Evolutionary conservation across 2,888 invertebrate genomes (phyloP), one percentile per base, ranked within the genome.

Genomic region (Hedya salicella): DNA sequence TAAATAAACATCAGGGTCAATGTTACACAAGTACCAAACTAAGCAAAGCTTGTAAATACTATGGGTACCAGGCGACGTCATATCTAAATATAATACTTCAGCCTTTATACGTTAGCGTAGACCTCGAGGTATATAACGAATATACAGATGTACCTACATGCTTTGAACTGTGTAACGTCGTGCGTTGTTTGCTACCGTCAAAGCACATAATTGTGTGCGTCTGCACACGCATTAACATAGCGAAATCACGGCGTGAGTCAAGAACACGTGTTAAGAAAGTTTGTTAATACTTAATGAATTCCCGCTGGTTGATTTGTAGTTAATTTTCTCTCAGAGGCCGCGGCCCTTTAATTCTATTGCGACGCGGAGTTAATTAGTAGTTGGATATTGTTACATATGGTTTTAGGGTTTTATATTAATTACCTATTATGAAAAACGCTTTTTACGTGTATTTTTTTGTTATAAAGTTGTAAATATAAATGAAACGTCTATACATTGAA

Each of bases 241-340:
- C 73, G 75, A 79, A 81, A 78, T 81, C 78, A 79, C 73, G 44
- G 62, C 68, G 67, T 71, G 66, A 89, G 87, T 91, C 91, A 89
- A 81, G 83, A 89, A 85, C 91, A 91, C 79, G 81, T 90, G 91
- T 87, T 86, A 84, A 86, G 86, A 88, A 89, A 91, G 82, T 90
- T 89, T 86, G 86, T 90, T 91, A 91, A 91, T 90, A 87, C 87
- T 91, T 91, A 91, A 91, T 89, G 87, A 86, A 82, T 80, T 75
- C 68, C 72, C 73, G 63, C 75, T 69, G 73, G 83, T 85, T 89
- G 91, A 91, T 91, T 91, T 91, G 91, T 89, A 82, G 81, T 87
- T 86, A 86, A 90, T 89, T 89, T 89, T 81, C 79, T 75, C 79
- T 76, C 77, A 57, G 74, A 78, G 80, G 73, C 78, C 80, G 77